A percentile compares a stretch with the other conserved stretches of the same genome.
These are phyloP conservation scores for Trypoxylus dichotomus DNA, from an alignment of 1,140 invertebrate genomes.

Conservation along the genomic window DNA sequence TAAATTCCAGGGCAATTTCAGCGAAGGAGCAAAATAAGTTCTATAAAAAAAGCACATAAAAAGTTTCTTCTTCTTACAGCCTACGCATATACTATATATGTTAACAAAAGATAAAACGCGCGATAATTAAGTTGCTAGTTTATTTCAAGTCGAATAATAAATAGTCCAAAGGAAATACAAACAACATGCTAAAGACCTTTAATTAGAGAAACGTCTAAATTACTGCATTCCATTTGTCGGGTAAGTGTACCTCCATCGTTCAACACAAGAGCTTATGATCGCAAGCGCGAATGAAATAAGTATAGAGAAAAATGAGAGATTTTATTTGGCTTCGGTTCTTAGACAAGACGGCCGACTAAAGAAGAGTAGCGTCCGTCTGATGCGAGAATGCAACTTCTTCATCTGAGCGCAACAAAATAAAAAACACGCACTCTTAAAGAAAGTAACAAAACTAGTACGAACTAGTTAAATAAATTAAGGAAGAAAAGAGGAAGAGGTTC, in stretches of 20 bases:
- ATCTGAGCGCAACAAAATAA: not conserved
- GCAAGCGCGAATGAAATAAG: not conserved
- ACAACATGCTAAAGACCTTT: constrained; percentile 1
- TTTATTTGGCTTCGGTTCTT: constrained; percentile 10
- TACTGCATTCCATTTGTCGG: not conserved
- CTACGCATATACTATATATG: too few relatives aligned
- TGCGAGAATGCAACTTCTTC: not conserved
- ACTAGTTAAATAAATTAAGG: constrained; percentile 24
- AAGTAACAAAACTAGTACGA: constrained; percentile 12
- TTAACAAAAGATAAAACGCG: not conserved
- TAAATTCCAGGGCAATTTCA: too few relatives aligned
- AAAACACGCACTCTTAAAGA: not conserved
- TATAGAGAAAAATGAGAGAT: not conserved
- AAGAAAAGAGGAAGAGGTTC: not conserved
- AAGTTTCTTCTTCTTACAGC: too few relatives aligned
- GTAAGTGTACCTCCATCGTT: not conserved
- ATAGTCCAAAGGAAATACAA: not conserved
- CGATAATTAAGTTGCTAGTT: not conserved
- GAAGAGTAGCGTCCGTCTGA: not conserved
- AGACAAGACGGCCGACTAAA: not conserved
- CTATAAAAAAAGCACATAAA: too few relatives aligned
- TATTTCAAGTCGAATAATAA: not conserved
- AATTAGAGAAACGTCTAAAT: constrained; percentile 15
- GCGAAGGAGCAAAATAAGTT: too few relatives aligned
- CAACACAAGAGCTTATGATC: not conserved